phyloP scores from a whole-genome alignment of 2,113 vertebrate species.

The Neogale vison region DNA sequence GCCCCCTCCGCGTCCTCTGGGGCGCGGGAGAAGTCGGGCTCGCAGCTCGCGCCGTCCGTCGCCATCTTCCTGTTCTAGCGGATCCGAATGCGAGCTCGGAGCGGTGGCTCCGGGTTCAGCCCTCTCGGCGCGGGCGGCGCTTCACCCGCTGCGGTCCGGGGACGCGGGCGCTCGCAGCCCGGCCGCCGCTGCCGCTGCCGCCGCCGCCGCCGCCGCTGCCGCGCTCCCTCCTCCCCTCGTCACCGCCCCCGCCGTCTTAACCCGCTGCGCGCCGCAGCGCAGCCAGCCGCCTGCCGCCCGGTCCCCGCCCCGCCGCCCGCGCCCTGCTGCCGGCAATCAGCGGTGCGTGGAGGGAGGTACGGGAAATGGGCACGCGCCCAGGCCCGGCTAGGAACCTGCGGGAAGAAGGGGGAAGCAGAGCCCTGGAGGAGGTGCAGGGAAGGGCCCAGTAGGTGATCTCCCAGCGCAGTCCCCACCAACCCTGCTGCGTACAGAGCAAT shows the following conservation, averaged over 20 bases:
- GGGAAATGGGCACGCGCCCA: background rate
- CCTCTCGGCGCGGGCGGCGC: conserved; percentile 64
- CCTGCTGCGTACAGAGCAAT: rapidly evolving
- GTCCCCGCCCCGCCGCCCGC: background rate
- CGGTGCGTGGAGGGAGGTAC: background rate
- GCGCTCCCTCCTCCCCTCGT: conserved; percentile 48
- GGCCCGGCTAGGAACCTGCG: background rate
- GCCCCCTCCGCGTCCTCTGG: conserved; percentile 73
- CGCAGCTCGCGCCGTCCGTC: conserved; percentile 84
- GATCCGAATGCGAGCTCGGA: conserved; percentile 79
- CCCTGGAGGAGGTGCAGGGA: background rate
- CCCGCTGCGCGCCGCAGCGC: background rate
- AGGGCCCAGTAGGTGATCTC: background rate
- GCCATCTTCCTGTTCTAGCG: conserved; percentile 85
- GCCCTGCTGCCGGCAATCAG: rapidly evolving
- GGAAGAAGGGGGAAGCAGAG: background rate
- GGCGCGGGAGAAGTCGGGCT: conserved; percentile 77
- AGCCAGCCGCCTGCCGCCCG: background rate
- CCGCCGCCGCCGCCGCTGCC: background rate
- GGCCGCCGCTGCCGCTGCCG: background rate
- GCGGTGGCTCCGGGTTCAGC: conserved; percentile 60
- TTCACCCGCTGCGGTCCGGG: conserved; percentile 78
- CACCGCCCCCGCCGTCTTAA: background rate
- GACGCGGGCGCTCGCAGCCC: conserved; percentile 31
- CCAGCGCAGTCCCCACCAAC: background rate